Conservation (phyloP, 2,797 vertebrate species). For the Masticophis lateralis region DNA sequence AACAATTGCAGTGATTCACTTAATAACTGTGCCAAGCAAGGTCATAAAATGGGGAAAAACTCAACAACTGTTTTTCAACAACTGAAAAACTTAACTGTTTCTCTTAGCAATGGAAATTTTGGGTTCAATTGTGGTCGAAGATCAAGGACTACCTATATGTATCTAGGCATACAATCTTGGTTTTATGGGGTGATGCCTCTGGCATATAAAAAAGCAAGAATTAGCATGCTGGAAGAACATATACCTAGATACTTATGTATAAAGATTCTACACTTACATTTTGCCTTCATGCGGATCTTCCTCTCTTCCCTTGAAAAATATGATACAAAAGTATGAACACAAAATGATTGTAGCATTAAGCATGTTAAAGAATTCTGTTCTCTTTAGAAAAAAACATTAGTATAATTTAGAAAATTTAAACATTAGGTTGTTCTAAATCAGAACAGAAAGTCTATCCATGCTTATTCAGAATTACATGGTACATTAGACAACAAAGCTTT, state of each 20-base stretch:
- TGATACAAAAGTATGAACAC: slow-evolving; percentile 39
- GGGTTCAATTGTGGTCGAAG: neutral
- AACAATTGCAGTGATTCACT: neutral
- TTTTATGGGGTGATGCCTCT: neutral
- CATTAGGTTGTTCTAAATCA: neutral
- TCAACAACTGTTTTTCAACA: neutral
- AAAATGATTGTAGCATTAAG: neutral
- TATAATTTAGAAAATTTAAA: neutral
- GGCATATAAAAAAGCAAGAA: neutral
- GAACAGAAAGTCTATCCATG: neutral
- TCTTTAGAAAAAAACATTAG: neutral
- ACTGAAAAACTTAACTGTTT: neutral
- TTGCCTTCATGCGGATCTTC: slow-evolving; percentile 99
- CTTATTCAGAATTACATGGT: neutral
- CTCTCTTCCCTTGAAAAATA: slow-evolving; percentile 85
- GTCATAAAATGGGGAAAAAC: no score
- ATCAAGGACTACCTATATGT: neutral
- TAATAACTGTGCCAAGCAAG: no score
- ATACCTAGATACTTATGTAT: neutral
- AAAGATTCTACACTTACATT: slow-evolving; percentile 82
- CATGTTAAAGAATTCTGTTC: neutral
- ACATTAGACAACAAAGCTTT: neutral
- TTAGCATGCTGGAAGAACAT: neutral
- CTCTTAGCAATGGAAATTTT: neutral
- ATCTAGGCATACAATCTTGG: neutral